Conservation (phyloP, 2,888 invertebrate genomes). For the Ophonus ardosiacus region DNA sequence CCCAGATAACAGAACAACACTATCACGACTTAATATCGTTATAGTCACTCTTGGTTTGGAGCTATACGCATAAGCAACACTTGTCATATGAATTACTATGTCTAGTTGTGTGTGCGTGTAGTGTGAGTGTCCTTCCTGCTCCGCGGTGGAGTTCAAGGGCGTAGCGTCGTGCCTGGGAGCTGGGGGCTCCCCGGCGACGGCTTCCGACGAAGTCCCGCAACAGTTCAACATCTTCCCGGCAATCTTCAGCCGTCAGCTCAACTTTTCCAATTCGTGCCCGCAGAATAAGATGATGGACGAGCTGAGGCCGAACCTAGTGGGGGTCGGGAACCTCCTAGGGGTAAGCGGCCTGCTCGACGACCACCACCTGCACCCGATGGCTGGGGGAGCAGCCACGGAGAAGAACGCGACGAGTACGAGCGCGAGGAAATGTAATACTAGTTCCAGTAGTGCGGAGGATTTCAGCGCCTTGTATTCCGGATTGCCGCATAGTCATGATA, state of each 20-base stretch:
- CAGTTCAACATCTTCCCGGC: slow-evolving; percentile 95
- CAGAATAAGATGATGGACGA: slow-evolving; percentile 93
- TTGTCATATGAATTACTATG: not conserved
- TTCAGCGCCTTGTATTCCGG: slow-evolving; percentile 90
- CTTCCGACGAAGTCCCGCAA: slow-evolving; percentile 80
- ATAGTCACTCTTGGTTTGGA: slow-evolving; percentile 76
- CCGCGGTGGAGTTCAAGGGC: slow-evolving; percentile 90
- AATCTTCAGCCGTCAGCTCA: slow-evolving; percentile 92
- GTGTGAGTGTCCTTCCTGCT: slow-evolving; percentile 9
- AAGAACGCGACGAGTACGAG: slow-evolving; percentile 72
- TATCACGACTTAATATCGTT: slow-evolving; percentile 77
- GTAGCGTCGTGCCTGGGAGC: slow-evolving; percentile 83
- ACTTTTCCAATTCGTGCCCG: slow-evolving; percentile 85
- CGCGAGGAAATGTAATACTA: slow-evolving; percentile 86
- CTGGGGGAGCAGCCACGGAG: slow-evolving; percentile 71
- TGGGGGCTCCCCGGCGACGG: slow-evolving; percentile 78
- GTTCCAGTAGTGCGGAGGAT: slow-evolving; percentile 91
- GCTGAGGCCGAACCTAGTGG: slow-evolving; percentile 88
- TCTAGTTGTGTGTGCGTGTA: slow-evolving; percentile 7
- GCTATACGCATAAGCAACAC: slow-evolving; percentile 75
- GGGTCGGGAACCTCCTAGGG: slow-evolving; percentile 87
- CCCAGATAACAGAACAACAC: slow-evolving; percentile 76
- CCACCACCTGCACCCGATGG: slow-evolving; percentile 81
- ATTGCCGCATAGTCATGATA: slow-evolving; percentile 73
- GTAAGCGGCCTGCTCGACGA: slow-evolving; percentile 89